Evolutionary conservation across 2,888 invertebrate genomes (phyloP), one percentile per base, ranked within the genome.

Genomic region (Junonia oenone): DNA sequence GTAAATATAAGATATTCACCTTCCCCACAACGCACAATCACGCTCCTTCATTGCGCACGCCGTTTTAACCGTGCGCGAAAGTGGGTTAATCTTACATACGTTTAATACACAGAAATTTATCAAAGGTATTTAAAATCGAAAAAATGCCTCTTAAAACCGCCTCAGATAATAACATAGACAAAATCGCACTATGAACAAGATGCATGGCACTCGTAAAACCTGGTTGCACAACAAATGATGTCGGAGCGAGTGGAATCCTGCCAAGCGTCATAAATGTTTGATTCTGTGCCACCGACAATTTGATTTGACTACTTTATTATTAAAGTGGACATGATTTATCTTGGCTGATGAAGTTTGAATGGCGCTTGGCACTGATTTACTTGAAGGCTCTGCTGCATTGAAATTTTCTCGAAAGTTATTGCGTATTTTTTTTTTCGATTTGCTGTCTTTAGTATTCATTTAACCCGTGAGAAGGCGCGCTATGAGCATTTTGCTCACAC

Each of bases 261-360:
- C 78, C 78, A 78, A 76, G 53, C 62, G 69, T 67, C 73, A 76
- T 77, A 77, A 78, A 78, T 75, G 73, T 76, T 78, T 73, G 76
- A 77, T 76, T 71, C 70, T 63, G 68, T 69, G 66, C 64, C 63
- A 63, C 62, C 56, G 63, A 58, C 71, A 64, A 67, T 74, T 72
- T 71, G 67, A 74, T 72, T 73, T 61, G 59, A 62, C 63, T 65
- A 56, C 62, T 59, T 63, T 63, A 59, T 60, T 56, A 62, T 63
- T 67, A 53, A 59, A 62, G 56, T 55, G 59, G 55, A 59, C 59
- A 55, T 59, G 59, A 61, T 62, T 63, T 62, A 60, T 56, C 22
- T 51, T 33, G 37, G 17, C 45, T 56, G 40, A 54, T 51, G 33
- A 45, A 49, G 22, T 40, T 40, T 46, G 29, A 46, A 46, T 17